Evolutionary conservation across 37 sponge, comb jelly and placozoan species (phyloP), one percentile per base, ranked within the genome.

Genomic region (Ephydatia muelleri): DNA sequence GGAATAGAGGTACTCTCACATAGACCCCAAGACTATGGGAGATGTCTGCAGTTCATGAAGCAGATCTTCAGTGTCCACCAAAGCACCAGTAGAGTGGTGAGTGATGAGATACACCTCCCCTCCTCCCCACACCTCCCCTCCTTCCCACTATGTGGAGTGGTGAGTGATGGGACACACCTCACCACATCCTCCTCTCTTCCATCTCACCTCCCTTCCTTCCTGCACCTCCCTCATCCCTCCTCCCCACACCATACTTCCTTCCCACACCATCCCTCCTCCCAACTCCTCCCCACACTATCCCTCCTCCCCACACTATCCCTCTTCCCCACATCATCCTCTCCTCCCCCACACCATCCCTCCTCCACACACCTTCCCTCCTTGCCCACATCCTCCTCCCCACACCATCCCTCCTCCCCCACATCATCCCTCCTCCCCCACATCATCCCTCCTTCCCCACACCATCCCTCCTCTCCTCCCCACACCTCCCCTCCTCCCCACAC

Each of bases 1-100:
- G 84, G 84, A 1, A 75, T 65, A 5, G 84, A 83, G 76, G 84
- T 83, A 25, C 31, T 83, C 28, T 67, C 75, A 0, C 84, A 75
- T 27, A 16, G 33, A 25, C 21, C 14, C 25, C 25, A 31, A 22
- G 81, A 38, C 23, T 83, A 83, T 66, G 65, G 65, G 9, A 57
- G 75, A 23, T 37, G 65, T 65, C 76, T 83, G 1, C 84, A 83
- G 43, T 76, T 83, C 76, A 75, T 75, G 38, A 81, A 47, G 33
- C 31, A 39, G 0, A 29, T 82, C 0, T 82, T 82, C 49, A 34
- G 47, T 43, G 47, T 43, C 6, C 47, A 43, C 8, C 47, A 43
- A 8, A 43, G 47, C 8, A 43, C 47, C 47, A 11, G 8, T 8
- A 43, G 47, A 43, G 47, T 43, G 47, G 47, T 43, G 47, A 43